These are phyloP conservation scores for Megalonaias nervosa DNA, from an alignment of 1,140 invertebrate genomes.

Conservation along the genomic window DNA sequence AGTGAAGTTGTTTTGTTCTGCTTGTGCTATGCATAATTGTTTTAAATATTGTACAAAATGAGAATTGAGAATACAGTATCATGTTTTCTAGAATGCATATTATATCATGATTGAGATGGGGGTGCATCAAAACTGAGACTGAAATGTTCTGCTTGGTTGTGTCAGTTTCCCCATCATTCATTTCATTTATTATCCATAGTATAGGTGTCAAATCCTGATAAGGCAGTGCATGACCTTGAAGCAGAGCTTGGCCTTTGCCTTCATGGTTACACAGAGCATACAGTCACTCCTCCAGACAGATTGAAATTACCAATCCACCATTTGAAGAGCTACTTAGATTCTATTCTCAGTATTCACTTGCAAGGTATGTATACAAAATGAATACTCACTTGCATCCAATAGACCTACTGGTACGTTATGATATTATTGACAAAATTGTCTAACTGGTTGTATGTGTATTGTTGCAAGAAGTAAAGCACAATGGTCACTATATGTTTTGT, in stretches of 20 bases:
- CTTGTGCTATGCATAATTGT: background rate
- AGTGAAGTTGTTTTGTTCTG: background rate
- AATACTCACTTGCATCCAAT: too few species aligned
- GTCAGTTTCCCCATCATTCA: background rate
- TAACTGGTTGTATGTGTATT: too few species aligned
- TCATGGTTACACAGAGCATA: conserved; percentile 55
- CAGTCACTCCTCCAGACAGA: conserved; percentile 52
- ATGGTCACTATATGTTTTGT: too few species aligned
- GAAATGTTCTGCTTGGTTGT: background rate
- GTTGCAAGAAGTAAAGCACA: too few species aligned
- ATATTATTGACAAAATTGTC: too few species aligned
- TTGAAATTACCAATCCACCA: conserved; percentile 50
- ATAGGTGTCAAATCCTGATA: conserved; percentile 50
- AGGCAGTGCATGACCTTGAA: conserved; percentile 66
- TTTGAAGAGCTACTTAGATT: conserved; percentile 54
- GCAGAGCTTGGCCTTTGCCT: conserved; percentile 57
- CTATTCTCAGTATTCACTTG: conserved; percentile 39
- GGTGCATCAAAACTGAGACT: background rate
- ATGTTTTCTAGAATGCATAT: background rate
- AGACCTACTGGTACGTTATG: too few species aligned
- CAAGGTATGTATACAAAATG: conserved; percentile 25
- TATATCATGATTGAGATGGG: background rate
- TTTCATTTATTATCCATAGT: conserved; percentile 4
- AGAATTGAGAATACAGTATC: too few species aligned
- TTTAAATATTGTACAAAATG: too few species aligned